Evolutionary conservation across 2,113 vertebrate genomes (phyloP).

Genomic region (Chlorodrepanis virens): DNA sequence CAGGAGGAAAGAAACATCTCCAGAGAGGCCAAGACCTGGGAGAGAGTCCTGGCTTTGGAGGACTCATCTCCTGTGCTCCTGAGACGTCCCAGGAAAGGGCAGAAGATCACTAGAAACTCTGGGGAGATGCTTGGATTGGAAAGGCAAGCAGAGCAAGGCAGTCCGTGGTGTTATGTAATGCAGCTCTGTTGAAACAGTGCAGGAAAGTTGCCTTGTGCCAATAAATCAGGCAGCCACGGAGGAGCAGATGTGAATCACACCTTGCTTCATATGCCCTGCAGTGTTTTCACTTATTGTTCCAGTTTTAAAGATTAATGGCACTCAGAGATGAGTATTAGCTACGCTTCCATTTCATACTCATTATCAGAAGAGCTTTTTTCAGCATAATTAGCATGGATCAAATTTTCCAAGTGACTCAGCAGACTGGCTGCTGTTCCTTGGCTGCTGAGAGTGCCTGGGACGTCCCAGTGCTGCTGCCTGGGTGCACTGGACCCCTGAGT

Average conservation of each 20-base stretch:
- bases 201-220: constrained; percentile 41
- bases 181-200: constrained; percentile 40
- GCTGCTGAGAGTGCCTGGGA: neutral
- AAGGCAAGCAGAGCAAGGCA: neutral
- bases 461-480: neutral
- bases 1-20: neutral
- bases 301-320: constrained; percentile 63
- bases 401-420: constrained; percentile 15
- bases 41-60: fast-evolving
- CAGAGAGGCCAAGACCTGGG: neutral
- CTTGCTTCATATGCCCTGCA: constrained; percentile 67
- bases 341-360: constrained; percentile 16
- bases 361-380: constrained; percentile 60
- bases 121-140: neutral
- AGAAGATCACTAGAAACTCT: neutral
- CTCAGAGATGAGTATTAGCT: constrained; percentile 46
- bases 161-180: constrained; percentile 10
- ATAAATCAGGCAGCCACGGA: constrained; percentile 42
- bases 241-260: constrained; percentile 66
- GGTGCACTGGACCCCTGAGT: fast-evolving
- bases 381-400: constrained; percentile 37
- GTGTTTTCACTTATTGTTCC: constrained; percentile 57
- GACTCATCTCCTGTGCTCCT: neutral
- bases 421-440: neutral
- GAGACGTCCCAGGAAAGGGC: neutral